Evolutionary conservation across 1,140 invertebrate species (phyloP), one percentile per base, ranked within the genome.

Genomic region (Telenomus remus): DNA sequence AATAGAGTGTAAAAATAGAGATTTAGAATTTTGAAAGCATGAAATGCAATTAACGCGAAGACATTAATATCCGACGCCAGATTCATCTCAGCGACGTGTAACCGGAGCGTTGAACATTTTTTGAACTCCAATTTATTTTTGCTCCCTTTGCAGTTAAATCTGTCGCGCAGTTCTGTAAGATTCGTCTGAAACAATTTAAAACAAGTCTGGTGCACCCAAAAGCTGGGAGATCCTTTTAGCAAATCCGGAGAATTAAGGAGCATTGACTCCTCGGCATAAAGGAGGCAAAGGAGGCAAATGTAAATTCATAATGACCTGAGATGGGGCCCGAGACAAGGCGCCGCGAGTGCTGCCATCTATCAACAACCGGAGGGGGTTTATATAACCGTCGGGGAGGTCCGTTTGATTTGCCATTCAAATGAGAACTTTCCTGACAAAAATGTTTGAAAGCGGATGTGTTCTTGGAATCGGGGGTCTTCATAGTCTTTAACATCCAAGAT

Each of bases 51-150:
- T 27, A 27, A 27, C 19, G 2, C 6, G 19, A 27, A 1, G 19
- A 27, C 19, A 27, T 27, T 27, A 27, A 27, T 27, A 27, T 27
- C 19, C 19, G 19, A 27, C 19, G 19, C 6, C 19, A 27, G 6
- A 27, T 27, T 6, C 19, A 27, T 27, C 19, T 48, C 47, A 27
- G 39, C 27, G 15, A 53, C 19, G 19, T 61, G 57, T 55, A 64
- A 64, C 37, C 35, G 9, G 37, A 12, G 15, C 33, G 43, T n/a
- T 54, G 33, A 55, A 64, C 48, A 51, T 34, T 55, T 49, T 65
- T 65, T 49, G n/a, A 55, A 65, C 61, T 55, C 35, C 44, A 33
- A 55, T 55, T 65, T 65, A 65, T 65, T 64, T 64, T 42, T 7
- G 37, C 16, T 34, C 51, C 43, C 43, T 12, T 44, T 50, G 11